These are phyloP conservation scores for Phalacrocorax aristotelis DNA, from an alignment of 2,113 vertebrate species.

Conservation along the genomic window DNA sequence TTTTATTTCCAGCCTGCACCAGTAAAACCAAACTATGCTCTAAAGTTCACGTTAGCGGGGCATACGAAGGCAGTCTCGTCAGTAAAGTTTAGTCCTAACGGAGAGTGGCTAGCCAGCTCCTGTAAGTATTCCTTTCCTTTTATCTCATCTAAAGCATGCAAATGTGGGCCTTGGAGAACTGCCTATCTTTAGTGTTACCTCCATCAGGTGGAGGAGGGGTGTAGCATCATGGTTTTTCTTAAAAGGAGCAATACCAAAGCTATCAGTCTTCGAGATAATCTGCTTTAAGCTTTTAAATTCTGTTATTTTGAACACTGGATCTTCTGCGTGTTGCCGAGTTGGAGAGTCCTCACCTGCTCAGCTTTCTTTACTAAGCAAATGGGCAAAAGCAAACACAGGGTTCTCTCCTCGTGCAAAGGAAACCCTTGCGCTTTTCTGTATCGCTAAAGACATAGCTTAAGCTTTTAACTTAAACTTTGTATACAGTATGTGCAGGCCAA, in stretches of 20 bases:
- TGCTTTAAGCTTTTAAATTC: neutral
- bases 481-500: neutral
- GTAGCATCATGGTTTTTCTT: neutral
- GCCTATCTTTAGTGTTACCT: neutral
- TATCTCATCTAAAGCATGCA: neutral
- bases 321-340: neutral
- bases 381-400: neutral
- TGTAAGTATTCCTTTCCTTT: conserved; percentile 80
- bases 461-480: neutral
- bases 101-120: conserved; percentile 97
- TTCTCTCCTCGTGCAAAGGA: neutral
- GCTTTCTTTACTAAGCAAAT: neutral
- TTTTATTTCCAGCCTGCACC: conserved; percentile 84
- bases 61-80: conserved; percentile 98
- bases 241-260: neutral
- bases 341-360: neutral
- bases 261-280: neutral
- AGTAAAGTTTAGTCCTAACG: conserved; percentile 97
- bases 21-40: conserved; percentile 94
- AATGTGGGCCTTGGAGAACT: neutral
- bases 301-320: neutral
- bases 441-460: neutral
- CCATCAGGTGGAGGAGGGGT: neutral
- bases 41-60: conserved; percentile 97
- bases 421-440: neutral